Percentiles rank a stretch among this genome's conserved stretches.
Conservation (phyloP, 2,113 vertebrate genomes). For the Patagioenas fasciata region DNA sequence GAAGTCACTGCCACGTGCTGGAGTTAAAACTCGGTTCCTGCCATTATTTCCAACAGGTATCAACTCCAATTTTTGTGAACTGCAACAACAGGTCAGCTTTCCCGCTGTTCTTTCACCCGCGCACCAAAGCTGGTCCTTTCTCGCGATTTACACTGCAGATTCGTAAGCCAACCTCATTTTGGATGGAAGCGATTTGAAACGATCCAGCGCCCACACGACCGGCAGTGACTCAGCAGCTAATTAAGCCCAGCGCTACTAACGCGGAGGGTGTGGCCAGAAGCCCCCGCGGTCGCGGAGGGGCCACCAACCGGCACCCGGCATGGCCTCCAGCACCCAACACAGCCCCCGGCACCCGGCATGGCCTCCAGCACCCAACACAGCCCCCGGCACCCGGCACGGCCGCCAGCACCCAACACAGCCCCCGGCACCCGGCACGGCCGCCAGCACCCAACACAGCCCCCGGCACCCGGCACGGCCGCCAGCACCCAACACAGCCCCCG, state of each 20-base stretch:
- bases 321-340: no score
- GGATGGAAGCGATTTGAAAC: neutral
- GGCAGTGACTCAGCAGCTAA: neutral
- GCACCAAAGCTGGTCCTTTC: neutral
- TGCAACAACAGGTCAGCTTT: accelerated
- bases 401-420: no score
- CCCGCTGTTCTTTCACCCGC: accelerated
- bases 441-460: no score
- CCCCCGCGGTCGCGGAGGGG: no score
- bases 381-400: no score
- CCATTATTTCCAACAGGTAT: neutral
- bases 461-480: no score
- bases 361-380: no score
- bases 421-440: no score
- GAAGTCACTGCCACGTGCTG: neutral
- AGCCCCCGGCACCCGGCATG: no score
- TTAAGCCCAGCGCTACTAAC: neutral
- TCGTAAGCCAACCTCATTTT: neutral
- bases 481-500: no score
- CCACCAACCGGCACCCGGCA: no score
- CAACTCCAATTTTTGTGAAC: neutral
- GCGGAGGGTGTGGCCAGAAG: no score
- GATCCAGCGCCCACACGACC: neutral
- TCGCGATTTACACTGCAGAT: accelerated
- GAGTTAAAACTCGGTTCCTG: neutral